Evolutionary conservation across 2,797 vertebrate genomes (phyloP).

Genomic region (Gouania willdenowi): DNA sequence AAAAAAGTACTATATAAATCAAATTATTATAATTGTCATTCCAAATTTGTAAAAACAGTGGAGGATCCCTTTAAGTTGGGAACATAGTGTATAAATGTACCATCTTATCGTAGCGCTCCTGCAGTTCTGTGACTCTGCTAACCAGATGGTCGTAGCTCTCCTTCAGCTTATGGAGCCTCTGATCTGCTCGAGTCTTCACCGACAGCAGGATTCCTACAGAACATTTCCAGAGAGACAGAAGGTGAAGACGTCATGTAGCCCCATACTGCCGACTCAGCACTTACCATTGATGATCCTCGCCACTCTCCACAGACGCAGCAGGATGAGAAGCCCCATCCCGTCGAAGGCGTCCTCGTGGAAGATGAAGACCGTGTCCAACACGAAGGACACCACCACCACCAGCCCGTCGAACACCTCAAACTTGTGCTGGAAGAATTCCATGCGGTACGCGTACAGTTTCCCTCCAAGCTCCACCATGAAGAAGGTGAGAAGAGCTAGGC

Average conservation of each 20-base stretch:
- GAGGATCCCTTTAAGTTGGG: no score
- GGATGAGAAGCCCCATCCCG: constrained; percentile 86
- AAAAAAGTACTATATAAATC: no score
- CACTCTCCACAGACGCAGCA: constrained; percentile 94
- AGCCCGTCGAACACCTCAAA: constrained; percentile 91
- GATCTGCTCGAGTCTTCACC: constrained; percentile 84
- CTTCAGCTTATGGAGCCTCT: constrained; percentile 83
- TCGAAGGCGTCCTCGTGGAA: constrained; percentile 83
- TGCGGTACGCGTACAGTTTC: constrained; percentile 84
- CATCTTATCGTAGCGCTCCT: constrained; percentile 71
- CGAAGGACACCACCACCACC: constrained; percentile 86
- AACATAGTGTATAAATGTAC: no score
- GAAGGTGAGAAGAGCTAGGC: constrained; percentile 84
- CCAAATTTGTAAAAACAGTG: no score
- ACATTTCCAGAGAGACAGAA: no score
- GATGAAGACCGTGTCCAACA: constrained; percentile 84
- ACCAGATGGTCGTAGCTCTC: constrained; percentile 82
- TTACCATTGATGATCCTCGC: constrained; percentile 93
- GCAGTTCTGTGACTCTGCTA: constrained; percentile 80
- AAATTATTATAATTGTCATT: no score
- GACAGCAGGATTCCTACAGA: constrained; percentile 87
- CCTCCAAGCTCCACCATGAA: constrained; percentile 88
- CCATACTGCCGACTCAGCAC: constrained; percentile 1
- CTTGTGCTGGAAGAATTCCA: constrained; percentile 93
- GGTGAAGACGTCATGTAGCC: background rate